phyloP scores from a whole-genome alignment of 2,888 invertebrate genomes.

The Didymodactylos carnosus region DNA sequence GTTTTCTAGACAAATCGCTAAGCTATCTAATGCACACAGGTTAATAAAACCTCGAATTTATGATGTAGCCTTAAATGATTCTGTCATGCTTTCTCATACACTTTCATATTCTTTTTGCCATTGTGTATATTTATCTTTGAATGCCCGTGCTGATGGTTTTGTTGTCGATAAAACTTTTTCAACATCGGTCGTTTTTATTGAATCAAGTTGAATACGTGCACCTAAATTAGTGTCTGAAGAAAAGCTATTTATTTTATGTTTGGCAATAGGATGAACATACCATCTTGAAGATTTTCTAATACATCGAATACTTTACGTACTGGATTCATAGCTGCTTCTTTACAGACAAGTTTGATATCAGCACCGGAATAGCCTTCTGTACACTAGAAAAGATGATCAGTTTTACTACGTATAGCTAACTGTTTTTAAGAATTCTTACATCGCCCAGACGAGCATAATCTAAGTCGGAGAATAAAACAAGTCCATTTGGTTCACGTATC shows the following conservation, averaged over 20 bases:
- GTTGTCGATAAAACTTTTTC: slow-evolving; percentile 27
- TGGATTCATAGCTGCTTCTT: slow-evolving; percentile 64
- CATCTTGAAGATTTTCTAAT: slow-evolving; percentile 36
- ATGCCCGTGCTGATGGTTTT: slow-evolving; percentile 30
- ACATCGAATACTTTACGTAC: slow-evolving; percentile 46
- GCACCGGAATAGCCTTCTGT: slow-evolving; percentile 67
- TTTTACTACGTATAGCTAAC: neutral
- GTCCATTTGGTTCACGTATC: slow-evolving; percentile 17
- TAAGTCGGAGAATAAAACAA: slow-evolving; percentile 30
- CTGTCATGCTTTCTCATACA: no score
- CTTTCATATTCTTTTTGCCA: slow-evolving; percentile 34
- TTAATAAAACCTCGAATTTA: no score
- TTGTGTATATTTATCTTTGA: slow-evolving; percentile 27
- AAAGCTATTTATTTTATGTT: neutral
- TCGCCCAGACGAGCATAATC: slow-evolving; percentile 36
- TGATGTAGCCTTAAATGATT: no score
- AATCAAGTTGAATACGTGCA: slow-evolving; percentile 22
- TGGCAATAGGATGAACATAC: slow-evolving; percentile 16
- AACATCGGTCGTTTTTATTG: slow-evolving; percentile 30
- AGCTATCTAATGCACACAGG: no score
- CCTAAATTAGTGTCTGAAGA: slow-evolving; percentile 25
- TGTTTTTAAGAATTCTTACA: slow-evolving; percentile 16
- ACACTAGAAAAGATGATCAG: slow-evolving; percentile 26
- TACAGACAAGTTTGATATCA: slow-evolving; percentile 64
- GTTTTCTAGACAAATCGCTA: no score